Conservation (phyloP, 2,888 invertebrate species). For the Lutraria lutraria region DNA sequence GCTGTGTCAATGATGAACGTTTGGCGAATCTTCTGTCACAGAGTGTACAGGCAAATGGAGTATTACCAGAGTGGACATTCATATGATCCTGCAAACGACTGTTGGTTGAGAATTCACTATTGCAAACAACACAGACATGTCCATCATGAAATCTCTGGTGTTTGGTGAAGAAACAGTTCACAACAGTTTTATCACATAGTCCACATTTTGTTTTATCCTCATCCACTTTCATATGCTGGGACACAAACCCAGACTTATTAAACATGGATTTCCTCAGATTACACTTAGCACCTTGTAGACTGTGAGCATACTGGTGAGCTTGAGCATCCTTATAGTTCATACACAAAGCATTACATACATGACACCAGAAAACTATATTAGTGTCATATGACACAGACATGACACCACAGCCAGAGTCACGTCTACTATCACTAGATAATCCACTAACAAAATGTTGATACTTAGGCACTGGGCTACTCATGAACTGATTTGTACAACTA, state of each 20-base stretch:
- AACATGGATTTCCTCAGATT: slow-evolving; percentile 45
- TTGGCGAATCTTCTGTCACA: slow-evolving; percentile 65
- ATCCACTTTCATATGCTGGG: slow-evolving; percentile 50
- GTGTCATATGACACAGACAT: slow-evolving; percentile 9
- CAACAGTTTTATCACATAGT: slow-evolving; percentile 64
- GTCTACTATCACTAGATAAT: not conserved
- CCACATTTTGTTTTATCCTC: slow-evolving; percentile 63
- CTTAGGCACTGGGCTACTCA: not conserved
- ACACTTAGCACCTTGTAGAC: slow-evolving; percentile 39
- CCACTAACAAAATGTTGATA: not conserved
- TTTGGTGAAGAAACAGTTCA: slow-evolving; percentile 65
- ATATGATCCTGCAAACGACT: slow-evolving; percentile 66
- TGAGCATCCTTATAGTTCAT: slow-evolving; percentile 52
- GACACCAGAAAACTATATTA: slow-evolving; percentile 59
- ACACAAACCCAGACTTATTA: slow-evolving; percentile 53
- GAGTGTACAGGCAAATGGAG: slow-evolving; percentile 56
- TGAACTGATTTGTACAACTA: slow-evolving; percentile 4
- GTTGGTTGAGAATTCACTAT: slow-evolving; percentile 65
- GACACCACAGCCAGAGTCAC: not conserved
- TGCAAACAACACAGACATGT: slow-evolving; percentile 60
- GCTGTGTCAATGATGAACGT: slow-evolving; percentile 65
- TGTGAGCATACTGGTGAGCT: slow-evolving; percentile 53
- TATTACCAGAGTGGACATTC: slow-evolving; percentile 57
- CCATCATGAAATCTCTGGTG: slow-evolving; percentile 66
- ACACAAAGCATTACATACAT: slow-evolving; percentile 62